Conservation (phyloP, 2,888 invertebrate species). For the Orthosia incerta region DNA sequence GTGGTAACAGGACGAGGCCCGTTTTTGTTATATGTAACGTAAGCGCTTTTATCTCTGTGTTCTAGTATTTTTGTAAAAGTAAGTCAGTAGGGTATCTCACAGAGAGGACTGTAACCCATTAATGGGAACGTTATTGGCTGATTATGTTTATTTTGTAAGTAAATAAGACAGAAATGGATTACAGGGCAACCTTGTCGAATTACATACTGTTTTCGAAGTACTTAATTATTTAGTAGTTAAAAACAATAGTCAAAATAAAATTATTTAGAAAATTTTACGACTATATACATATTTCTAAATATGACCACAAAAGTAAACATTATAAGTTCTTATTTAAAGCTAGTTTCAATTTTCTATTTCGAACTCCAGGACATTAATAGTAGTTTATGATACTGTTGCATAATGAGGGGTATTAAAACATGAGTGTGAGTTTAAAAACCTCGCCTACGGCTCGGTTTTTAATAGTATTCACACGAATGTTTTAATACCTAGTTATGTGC, state of each 20-base stretch:
- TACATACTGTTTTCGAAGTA: not conserved
- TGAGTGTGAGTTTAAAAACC: too few species aligned
- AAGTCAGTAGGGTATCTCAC: not conserved
- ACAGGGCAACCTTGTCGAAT: not conserved
- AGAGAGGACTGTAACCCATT: not conserved
- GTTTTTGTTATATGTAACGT: slow-evolving; percentile 18
- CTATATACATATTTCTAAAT: too few species aligned
- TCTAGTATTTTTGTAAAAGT: slow-evolving; percentile 16
- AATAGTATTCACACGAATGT: too few species aligned
- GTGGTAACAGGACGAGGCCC: slow-evolving; percentile 10
- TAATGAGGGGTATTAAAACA: too few species aligned
- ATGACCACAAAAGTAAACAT: not conserved
- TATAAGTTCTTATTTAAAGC: not conserved
- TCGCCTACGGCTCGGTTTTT: too few species aligned
- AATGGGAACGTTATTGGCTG: not conserved
- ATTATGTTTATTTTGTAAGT: not conserved
- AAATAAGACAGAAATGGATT: not conserved
- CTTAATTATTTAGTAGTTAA: too few species aligned
- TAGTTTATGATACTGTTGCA: too few species aligned
- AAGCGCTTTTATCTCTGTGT: not conserved
- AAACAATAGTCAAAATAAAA: too few species aligned
- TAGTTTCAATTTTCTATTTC: not conserved
- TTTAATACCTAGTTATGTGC: too few species aligned
- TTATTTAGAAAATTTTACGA: too few species aligned
- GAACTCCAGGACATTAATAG: not conserved